Evolutionary conservation across 2,797 vertebrate species (phyloP).

Genomic region (Ctenopoma kingsleyae): DNA sequence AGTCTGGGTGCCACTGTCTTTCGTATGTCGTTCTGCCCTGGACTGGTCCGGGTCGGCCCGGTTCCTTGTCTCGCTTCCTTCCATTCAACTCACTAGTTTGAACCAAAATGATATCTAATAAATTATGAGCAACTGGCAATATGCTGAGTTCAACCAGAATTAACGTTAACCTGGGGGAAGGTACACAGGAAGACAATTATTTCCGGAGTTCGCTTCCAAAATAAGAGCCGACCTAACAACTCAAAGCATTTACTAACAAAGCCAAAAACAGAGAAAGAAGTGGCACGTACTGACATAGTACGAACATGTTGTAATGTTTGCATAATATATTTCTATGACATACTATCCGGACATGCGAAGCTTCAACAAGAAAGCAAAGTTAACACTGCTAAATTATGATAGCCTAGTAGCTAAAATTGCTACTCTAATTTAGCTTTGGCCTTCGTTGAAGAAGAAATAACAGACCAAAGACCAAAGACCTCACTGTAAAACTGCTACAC

Average conservation of each 20-base stretch:
- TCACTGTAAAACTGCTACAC: too few relatives aligned
- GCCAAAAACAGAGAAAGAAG: background rate
- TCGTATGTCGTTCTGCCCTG: constrained; percentile 35
- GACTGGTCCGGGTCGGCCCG: constrained; percentile 23
- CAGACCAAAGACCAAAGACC: background rate
- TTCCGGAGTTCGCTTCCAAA: constrained; percentile 26
- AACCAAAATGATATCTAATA: rapidly evolving
- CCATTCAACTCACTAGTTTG: constrained; percentile 70
- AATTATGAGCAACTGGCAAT: too few relatives aligned
- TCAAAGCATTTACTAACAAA: rapidly evolving
- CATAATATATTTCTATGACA: background rate
- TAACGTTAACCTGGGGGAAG: background rate
- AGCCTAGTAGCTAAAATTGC: too few relatives aligned
- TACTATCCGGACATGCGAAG: background rate
- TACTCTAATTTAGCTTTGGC: too few relatives aligned
- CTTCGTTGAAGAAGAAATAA: background rate
- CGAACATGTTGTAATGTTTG: background rate
- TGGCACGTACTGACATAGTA: too few relatives aligned
- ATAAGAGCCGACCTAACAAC: background rate
- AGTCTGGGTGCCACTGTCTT: constrained; percentile 74
- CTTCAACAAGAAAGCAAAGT: background rate
- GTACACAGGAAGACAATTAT: rapidly evolving
- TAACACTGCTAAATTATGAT: too few relatives aligned
- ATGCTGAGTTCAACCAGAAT: rapidly evolving
- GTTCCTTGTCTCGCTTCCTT: constrained; percentile 27